Evolutionary conservation across 2,113 vertebrate genomes (phyloP).

Genomic region (Microcebus jonahi): DNA sequence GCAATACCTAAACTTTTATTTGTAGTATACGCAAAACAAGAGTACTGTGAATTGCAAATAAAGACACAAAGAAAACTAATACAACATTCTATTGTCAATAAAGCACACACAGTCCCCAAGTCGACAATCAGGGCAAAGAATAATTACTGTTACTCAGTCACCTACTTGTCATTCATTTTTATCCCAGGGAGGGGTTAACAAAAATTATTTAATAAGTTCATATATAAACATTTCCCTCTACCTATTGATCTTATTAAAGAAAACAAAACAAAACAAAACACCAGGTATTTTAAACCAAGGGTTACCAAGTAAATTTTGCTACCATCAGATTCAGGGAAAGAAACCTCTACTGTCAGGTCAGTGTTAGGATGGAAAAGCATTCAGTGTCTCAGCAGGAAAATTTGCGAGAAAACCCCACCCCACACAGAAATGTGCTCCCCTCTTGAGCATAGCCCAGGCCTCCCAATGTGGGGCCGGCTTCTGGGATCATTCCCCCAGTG

Average conservation of each 20-base stretch:
- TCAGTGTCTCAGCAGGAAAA: not conserved
- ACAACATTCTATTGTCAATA: not conserved
- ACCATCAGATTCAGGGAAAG: not conserved
- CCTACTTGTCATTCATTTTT: not conserved
- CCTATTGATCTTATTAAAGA: not conserved
- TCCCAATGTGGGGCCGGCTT: not conserved
- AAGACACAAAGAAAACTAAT: constrained; percentile 25
- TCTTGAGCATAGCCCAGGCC: accelerated
- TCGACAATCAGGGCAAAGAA: constrained; percentile 15
- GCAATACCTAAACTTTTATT: not conserved
- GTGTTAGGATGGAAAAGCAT: not conserved
- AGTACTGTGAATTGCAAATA: not conserved
- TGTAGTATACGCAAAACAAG: not conserved
- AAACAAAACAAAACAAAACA: not conserved
- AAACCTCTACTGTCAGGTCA: not conserved
- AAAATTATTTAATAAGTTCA: not conserved
- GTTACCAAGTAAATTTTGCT: not conserved
- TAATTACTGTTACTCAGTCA: not conserved
- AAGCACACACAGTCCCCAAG: constrained; percentile 1
- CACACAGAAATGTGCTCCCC: not conserved
- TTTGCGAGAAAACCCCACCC: not conserved
- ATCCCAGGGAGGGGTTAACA: constrained; percentile 9
- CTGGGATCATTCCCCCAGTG: not conserved
- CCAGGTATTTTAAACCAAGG: constrained; percentile 36
- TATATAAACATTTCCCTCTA: constrained; percentile 27